phyloP scores from a whole-genome alignment of 1,140 invertebrate genomes.

The Drosophila nikananu region DNA sequence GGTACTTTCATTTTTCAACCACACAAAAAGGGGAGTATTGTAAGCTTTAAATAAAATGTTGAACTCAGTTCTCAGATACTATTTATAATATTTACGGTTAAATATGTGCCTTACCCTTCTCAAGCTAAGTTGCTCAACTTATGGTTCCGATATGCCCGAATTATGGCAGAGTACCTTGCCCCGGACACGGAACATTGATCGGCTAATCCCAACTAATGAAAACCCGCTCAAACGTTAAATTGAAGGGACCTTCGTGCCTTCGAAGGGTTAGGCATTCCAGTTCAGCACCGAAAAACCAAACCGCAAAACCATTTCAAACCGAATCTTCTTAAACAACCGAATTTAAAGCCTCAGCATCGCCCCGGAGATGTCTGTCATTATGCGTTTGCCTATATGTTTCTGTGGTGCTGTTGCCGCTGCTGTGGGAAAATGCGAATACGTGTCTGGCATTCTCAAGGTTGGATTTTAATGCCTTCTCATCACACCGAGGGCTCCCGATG shows the following conservation, averaged over 20 bases:
- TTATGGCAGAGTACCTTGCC: constrained; percentile 9
- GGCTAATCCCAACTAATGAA: constrained; percentile 63
- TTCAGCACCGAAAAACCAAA: constrained; percentile 15
- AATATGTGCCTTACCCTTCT: not conserved
- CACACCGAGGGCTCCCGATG: constrained; percentile 29
- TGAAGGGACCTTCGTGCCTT: constrained; percentile 31
- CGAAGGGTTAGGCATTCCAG: constrained; percentile 2
- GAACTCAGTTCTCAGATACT: not conserved
- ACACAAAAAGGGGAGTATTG: not conserved
- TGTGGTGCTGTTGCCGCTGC: not conserved
- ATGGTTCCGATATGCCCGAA: not conserved
- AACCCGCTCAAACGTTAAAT: constrained; percentile 68
- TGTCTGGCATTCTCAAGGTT: constrained; percentile 81
- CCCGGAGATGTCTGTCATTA: constrained; percentile 43
- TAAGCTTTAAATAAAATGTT: not conserved
- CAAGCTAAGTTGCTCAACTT: not conserved
- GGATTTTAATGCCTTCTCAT: constrained; percentile 68
- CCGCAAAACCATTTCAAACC: constrained; percentile 37
- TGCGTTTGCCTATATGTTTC: constrained; percentile 43
- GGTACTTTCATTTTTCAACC: constrained; percentile 6
- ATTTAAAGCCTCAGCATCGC: constrained; percentile 31
- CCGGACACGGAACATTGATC: constrained; percentile 47
- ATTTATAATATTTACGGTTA: not conserved
- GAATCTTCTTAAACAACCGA: constrained; percentile 50
- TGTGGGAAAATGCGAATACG: constrained; percentile 59